Evolutionary conservation across 1,140 invertebrate genomes (phyloP).

Genomic region (Elymnias hypermnestra): DNA sequence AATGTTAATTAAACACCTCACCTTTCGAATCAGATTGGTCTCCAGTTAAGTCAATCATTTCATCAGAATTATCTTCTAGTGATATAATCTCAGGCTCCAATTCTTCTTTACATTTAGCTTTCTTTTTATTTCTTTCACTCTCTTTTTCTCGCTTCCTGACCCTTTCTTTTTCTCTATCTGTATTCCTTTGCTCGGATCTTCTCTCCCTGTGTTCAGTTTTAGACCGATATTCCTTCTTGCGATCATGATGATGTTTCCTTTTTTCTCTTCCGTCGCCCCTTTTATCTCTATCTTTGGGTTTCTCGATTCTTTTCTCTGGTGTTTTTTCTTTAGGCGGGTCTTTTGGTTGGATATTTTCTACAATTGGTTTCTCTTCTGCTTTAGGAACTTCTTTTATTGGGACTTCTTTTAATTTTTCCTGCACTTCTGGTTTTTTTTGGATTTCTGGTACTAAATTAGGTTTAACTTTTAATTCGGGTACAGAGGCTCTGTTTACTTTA

Average conservation of each 20-base stretch:
- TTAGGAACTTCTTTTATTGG: conserved; percentile 3
- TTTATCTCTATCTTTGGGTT: conserved; percentile 19
- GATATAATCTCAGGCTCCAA: conserved; percentile 57
- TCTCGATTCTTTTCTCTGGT: conserved; percentile 25
- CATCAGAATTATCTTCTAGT: conserved; percentile 63
- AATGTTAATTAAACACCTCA: conserved; percentile 16
- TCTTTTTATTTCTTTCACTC: conserved; percentile 40
- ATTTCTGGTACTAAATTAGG: no score
- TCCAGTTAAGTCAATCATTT: conserved; percentile 62
- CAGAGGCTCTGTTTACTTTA: conserved; percentile 10
- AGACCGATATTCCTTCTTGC: conserved; percentile 42
- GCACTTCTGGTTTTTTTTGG: no score
- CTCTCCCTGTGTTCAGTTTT: conserved; percentile 45
- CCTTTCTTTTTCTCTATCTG: conserved; percentile 31
- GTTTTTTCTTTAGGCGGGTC: conserved; percentile 23
- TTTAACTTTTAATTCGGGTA: conserved; percentile 30
- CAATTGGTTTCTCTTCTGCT: conserved; percentile 5
- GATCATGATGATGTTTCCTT: conserved; percentile 38
- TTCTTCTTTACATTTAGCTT: conserved; percentile 32
- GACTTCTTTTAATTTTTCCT: conserved; percentile 9
- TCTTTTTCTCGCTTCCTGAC: conserved; percentile 24
- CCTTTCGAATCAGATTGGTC: conserved; percentile 62
- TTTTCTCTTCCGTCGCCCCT: conserved; percentile 35
- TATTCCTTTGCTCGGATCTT: conserved; percentile 29
- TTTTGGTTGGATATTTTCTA: conserved; percentile 14